Evolutionary conservation across 2,113 vertebrate species (phyloP), one percentile per base, ranked within the genome.

Genomic region (Collichthys lucidus): DNA sequence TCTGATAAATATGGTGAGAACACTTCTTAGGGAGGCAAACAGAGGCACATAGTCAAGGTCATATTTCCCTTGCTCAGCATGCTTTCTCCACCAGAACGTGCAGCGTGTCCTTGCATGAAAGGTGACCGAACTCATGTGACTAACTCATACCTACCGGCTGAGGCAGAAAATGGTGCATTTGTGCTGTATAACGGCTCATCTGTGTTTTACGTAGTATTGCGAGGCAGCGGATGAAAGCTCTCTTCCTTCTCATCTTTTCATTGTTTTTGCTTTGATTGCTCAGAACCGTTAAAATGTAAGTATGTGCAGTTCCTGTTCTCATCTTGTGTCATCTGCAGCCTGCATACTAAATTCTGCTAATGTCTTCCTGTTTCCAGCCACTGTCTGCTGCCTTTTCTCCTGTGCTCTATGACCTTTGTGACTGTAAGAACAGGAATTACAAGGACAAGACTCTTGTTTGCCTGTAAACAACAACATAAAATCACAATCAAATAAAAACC

Each of bases 1-100:
- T 50, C 2, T 72, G 42, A 49, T 20, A 11, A 26, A 62, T 55
- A 61, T 7, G 62, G 49, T 40, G 31, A 74, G 57, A 50, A 68
- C 73, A 59, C 26, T 56, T 47, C 50, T 59, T 14, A 19, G 35
- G 31, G 15, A 35, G 55, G 55, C 49, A 46, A 42, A 50, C 10
- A 29, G 40, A 79, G 20, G 20, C 49, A 73, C 49, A 78, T 75
- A 72, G 80, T 82, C 83, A 89, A 93, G 92, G 89, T 94, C 83
- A 88, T 16, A 46, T 91, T 87, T 87, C 47, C 26, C 66, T 89
- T 66, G 19, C 76, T 86, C 87, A 88, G 92, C 86, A 75, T 1
- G 3, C 82, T 82, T 77, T 14, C 42, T 87, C 56, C 68, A 86
- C 68, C 56, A 77, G 64, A 83, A 14, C 79, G 80, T 66, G 60